phyloP scores from a whole-genome alignment of 2,113 vertebrate species.

The Corythornis madagascariensis region DNA sequence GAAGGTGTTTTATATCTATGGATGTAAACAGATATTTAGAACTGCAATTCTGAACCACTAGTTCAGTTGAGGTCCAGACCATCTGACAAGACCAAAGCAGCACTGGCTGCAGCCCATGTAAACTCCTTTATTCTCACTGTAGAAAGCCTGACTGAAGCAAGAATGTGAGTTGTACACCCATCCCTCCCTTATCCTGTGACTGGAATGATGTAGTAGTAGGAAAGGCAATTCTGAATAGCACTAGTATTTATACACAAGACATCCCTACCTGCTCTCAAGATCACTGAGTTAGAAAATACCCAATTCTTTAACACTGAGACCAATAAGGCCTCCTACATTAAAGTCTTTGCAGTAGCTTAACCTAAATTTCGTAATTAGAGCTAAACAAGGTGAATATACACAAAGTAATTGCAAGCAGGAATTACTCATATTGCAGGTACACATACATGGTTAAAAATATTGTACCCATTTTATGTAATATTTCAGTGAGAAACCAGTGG shows the following conservation, averaged over 20 bases:
- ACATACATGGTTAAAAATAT: background rate
- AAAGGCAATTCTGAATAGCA: background rate
- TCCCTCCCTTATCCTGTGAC: background rate
- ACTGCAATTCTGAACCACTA: background rate
- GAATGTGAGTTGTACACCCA: accelerated
- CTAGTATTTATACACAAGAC: background rate
- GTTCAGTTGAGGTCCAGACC: background rate
- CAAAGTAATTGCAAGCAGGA: background rate
- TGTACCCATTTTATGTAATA: background rate
- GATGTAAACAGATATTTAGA: too few relatives aligned
- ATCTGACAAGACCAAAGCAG: background rate
- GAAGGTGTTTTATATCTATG: background rate
- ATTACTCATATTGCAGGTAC: background rate
- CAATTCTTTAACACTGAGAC: background rate
- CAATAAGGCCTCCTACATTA: background rate
- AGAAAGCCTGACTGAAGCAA: background rate
- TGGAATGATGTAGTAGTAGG: background rate
- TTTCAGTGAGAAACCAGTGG: background rate
- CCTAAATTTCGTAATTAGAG: background rate
- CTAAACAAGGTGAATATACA: background rate
- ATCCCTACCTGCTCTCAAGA: background rate
- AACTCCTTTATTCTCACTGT: background rate
- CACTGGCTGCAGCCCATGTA: background rate
- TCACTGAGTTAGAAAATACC: background rate
- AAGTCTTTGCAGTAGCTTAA: background rate